Evolutionary conservation across 2,113 vertebrate genomes (phyloP).

Genomic region (Muscicapa adusta): DNA sequence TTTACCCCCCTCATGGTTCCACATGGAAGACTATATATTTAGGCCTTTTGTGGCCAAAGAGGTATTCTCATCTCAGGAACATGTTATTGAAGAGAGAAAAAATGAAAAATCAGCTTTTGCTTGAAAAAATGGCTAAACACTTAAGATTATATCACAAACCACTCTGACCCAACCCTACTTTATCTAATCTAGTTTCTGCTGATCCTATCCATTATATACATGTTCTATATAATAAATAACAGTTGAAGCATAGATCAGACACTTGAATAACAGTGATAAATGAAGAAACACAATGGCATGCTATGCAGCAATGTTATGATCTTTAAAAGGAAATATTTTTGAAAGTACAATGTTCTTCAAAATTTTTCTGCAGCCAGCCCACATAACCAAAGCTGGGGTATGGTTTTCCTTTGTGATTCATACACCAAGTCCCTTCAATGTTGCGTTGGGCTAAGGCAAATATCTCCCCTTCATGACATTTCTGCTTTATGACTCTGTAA

Average conservation of each 20-base stretch:
- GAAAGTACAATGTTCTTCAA: background rate
- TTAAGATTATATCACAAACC: background rate
- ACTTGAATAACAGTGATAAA: background rate
- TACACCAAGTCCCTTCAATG: background rate
- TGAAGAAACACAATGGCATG: background rate
- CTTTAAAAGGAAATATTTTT: background rate
- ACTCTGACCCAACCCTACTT: background rate
- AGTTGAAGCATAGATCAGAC: background rate
- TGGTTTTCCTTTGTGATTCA: background rate
- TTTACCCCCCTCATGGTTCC: background rate
- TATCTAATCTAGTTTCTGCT: background rate
- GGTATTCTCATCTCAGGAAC: background rate
- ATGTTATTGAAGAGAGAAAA: background rate
- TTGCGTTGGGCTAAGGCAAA: background rate
- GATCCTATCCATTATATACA: background rate
- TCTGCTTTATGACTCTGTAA: background rate
- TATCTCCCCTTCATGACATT: background rate
- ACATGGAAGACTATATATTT: background rate
- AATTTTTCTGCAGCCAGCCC: background rate
- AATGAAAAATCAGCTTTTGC: background rate
- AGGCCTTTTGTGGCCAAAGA: background rate
- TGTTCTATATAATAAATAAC: background rate
- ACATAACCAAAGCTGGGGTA: background rate
- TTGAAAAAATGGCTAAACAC: background rate
- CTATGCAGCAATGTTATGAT: background rate